A percentile compares a stretch with the other conserved stretches of the same genome.
These are phyloP conservation scores for Polyodon spathula DNA, from an alignment of 2,113 vertebrate genomes.

Conservation along the genomic window DNA sequence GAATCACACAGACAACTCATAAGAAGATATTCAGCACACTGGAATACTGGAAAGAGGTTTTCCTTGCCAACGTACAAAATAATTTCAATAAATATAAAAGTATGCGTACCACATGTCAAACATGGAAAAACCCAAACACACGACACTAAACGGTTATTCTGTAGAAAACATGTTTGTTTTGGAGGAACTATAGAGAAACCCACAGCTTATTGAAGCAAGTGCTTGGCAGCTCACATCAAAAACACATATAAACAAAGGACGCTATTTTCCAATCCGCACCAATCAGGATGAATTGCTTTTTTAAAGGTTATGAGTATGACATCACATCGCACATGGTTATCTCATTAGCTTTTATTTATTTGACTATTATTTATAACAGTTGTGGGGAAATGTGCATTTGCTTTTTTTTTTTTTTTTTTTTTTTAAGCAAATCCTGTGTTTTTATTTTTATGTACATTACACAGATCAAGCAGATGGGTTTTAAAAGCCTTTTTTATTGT, in stretches of 20 bases:
- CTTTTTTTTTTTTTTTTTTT: conserved; percentile 20
- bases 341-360: conserved; percentile 33
- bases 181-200: conserved; percentile 37
- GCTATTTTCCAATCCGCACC: conserved; percentile 33
- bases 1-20: no score
- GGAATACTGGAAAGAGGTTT: no score
- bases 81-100: conserved; percentile 17
- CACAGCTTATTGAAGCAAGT: conserved; percentile 38
- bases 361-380: conserved; percentile 28
- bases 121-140: conserved; percentile 25
- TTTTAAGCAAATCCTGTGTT: no score
- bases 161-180: conserved; percentile 47
- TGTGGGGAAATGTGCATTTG: conserved; percentile 24
- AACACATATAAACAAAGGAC: conserved; percentile 24
- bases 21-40: no score
- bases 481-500: no score
- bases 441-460: no score
- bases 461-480: no score
- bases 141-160: conserved; percentile 36
- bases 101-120: conserved; percentile 38
- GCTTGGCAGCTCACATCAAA: conserved; percentile 24
- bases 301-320: conserved; percentile 29
- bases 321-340: conserved; percentile 29
- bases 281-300: conserved; percentile 35
- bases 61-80: conserved; percentile 30